Base-by-base conservation (phyloP, 2,113 vertebrate genomes). In the Indri indri region DNA sequence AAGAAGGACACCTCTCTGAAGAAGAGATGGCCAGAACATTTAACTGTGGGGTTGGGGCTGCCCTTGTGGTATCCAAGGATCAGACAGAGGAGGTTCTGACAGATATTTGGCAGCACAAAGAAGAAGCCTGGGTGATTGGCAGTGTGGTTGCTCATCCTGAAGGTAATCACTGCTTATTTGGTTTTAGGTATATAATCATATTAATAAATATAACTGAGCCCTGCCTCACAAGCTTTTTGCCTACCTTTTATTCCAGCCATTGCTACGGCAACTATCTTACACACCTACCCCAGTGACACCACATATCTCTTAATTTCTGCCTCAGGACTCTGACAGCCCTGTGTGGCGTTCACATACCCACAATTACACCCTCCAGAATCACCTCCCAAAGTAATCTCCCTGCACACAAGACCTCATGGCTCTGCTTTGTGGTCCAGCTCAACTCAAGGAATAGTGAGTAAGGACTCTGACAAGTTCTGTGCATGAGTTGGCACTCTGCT, bases 21-120 rank as follows among this genome's bases (percentile, higher is more conserved):
- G 99, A 99, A 85, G 99, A 99, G 98, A 99, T 99, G 99, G 97
- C 98, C 88, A 98, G 99, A n/a, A 99, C 99, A 0, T 99, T 99
- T 97, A 99, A 99, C 98, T 99, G 99, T 42, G 99, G 99, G 17
- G 68, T 99, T 0, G 99, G 99, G 1, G 99, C 99, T 0, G 98
- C 99, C 96, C 97, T 99, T 37, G 98, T 99, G 86, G 99, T 99
- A 0, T 96, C 99, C 40, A 98, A 98, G 13, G 95, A 98, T 14
- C 96, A 99, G 4, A 98, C 99, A 81, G 99, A 99, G 98, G 98
- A 98, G 90, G 98, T 99, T 14, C 98, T 99, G 40, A 96, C 83
- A 17, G 99, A 99, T 52, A 52, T 99, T 32, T 98, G 98, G 83
- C 98, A 88, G 27, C 98, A 97, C 0, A 97, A 99, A 59, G 99